Conservation (phyloP, 2,888 invertebrate genomes). For the Tenthredo mesomela region DNA sequence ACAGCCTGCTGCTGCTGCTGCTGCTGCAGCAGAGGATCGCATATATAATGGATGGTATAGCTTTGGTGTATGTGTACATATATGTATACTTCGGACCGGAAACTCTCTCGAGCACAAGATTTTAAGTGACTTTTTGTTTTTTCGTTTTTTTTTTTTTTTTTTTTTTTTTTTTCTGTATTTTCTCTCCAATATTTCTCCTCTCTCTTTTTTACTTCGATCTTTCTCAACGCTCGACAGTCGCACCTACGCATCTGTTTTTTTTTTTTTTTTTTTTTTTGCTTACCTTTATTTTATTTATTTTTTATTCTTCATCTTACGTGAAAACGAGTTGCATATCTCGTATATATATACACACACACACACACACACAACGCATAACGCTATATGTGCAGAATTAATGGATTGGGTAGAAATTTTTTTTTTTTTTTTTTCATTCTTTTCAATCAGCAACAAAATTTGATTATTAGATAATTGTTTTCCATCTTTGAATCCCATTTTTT, state of each 20-base stretch:
- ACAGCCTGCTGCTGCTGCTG: not conserved
- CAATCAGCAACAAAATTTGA: too few relatives aligned
- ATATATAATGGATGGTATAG: not conserved
- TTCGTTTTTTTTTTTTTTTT: not conserved
- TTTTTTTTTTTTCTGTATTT: not conserved
- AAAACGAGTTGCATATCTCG: constrained; percentile 2
- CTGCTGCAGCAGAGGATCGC: not conserved
- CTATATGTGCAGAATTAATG: not conserved
- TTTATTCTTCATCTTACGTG: not conserved
- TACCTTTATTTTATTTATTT: not conserved
- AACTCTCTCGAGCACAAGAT: not conserved
- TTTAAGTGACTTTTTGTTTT: not conserved
- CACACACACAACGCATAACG: not conserved
- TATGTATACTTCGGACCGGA: not conserved
- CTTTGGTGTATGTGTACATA: not conserved
- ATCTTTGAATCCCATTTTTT: not conserved
- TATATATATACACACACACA: not conserved
- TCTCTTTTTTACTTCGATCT: not conserved
- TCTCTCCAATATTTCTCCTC: not conserved
- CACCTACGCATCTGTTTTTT: constrained; percentile 19
- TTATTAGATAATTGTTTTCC: too few relatives aligned
- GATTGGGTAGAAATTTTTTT: not conserved
- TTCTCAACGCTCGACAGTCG: constrained; percentile 9
- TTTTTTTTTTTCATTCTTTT: not conserved
- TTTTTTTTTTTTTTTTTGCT: not conserved